Evolutionary conservation across 2,797 vertebrate species (phyloP).

Genomic region (Pangasius macronema): DNA sequence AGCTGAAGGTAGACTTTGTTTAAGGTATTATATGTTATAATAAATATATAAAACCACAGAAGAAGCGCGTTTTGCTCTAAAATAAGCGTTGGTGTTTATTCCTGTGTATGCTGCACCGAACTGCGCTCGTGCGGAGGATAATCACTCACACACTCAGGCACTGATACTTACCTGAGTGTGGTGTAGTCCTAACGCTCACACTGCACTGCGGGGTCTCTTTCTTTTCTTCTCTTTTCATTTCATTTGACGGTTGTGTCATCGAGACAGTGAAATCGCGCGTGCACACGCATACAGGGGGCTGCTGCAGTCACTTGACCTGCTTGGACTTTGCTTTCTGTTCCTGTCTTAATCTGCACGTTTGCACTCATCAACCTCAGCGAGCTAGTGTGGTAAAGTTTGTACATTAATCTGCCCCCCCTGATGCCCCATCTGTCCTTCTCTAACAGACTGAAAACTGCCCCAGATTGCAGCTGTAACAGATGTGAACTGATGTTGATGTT

Average conservation of each 20-base stretch:
- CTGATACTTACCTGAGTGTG: not conserved
- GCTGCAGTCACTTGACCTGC: constrained; percentile 10
- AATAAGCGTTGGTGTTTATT: not conserved
- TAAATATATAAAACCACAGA: not conserved
- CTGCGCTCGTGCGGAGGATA: not conserved
- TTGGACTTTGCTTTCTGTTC: not conserved
- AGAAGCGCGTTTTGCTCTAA: not conserved
- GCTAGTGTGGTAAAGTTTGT: no score
- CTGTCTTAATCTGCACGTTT: not conserved
- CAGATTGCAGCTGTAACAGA: not conserved
- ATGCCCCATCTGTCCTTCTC: not conserved
- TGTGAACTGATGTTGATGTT: not conserved
- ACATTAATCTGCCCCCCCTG: not conserved
- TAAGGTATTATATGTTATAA: not conserved
- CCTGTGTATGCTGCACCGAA: not conserved
- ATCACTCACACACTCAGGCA: not conserved
- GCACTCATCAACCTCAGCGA: not conserved
- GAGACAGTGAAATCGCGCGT: not conserved
- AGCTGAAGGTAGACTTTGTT: not conserved
- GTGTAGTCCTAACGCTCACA: not conserved
- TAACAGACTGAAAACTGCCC: not conserved
- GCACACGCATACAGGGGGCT: not conserved
- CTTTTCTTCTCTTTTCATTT: not conserved
- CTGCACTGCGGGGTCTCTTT: not conserved
- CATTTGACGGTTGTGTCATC: not conserved